phyloP scores from a whole-genome alignment of 2,113 vertebrate species.

The Oxygymnocypris stewartii region DNA sequence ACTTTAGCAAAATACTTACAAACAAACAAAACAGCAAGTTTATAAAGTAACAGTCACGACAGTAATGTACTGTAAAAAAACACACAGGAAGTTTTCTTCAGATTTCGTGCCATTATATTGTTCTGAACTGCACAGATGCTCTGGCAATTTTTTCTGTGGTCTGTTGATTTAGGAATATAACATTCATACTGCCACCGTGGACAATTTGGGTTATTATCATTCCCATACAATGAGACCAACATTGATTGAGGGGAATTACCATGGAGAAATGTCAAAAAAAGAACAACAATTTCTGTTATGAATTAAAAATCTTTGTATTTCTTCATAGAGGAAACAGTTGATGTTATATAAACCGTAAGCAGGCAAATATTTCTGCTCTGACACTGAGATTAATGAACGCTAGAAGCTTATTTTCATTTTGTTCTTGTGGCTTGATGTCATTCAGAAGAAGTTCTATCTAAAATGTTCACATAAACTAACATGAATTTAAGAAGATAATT shows the following conservation, averaged over 20 bases:
- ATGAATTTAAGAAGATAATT: not conserved
- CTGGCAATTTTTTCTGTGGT: conserved; percentile 6
- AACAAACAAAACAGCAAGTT: conserved; percentile 8
- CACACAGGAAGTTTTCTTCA: not conserved
- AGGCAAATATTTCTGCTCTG: conserved; percentile 16
- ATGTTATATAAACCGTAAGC: conserved; percentile 26
- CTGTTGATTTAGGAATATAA: conserved; percentile 26
- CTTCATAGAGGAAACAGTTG: conserved; percentile 4
- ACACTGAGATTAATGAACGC: conserved; percentile 18
- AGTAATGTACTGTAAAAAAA: conserved; percentile 6
- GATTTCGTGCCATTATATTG: conserved; percentile 17
- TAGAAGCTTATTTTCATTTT: not conserved
- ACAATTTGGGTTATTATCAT: conserved; percentile 5
- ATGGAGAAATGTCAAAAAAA: conserved; percentile 28
- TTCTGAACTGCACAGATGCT: conserved; percentile 10
- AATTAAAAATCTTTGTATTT: conserved; percentile 37
- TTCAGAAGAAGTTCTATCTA: not conserved
- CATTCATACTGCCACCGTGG: conserved; percentile 14
- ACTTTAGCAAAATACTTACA: not conserved
- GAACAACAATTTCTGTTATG: conserved; percentile 39
- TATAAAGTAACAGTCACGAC: not conserved
- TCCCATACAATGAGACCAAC: not conserved
- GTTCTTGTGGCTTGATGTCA: not conserved
- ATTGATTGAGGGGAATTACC: conserved; percentile 21
- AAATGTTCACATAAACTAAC: not conserved